Base-by-base conservation (phyloP, 1,140 invertebrate species). In the Pteromalus puparum region DNA sequence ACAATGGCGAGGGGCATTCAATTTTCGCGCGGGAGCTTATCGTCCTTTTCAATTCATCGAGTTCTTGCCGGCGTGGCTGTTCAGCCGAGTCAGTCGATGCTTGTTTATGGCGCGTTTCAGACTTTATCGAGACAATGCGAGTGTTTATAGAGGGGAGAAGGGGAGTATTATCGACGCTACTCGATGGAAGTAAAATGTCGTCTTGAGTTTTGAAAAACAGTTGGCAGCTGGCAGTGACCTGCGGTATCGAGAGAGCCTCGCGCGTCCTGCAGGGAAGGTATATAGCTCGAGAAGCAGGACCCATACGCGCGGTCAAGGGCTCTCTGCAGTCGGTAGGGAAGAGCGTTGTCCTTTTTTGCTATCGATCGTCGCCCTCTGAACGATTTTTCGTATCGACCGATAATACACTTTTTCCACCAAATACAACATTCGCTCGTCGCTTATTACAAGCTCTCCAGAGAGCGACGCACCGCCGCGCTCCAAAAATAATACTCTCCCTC, bases 41-140 rank as follows among this genome's bases (percentile, higher is more conserved):
- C 84, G 74, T 73, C 80, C 80, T 82, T 85, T 85, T 85, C 84
- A 67, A 85, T 85, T 85, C 84, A 82, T 85, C 84, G 80, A 73
- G 80, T 79, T 85, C 84, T 85, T 72, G 79, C 85, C 80, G 83
- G 67, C 70, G 74, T 73, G 73, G 38, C 73, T 5, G 80, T 48
- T 28, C 77, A 42, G 77, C 42, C 67, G 77, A 46, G 65, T 61
- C 30, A 5, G n/a, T 80, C 68, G 34, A 79, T 21, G 10, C n/a
- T 83, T 83, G 75, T 83, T 83, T 83, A 83, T 80, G 76, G 46
- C n/a, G 4, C 53, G 61, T 73, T 30, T 73, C 24, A 53, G 68
- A 67, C 76, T 84, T 74, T 70, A 61, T 83, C 82, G 67, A 34
- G 21, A 21, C 3, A 61, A 18, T 21, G 46, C 12, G 13, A 48